A percentile compares a stretch with the other conserved stretches of the same genome.
These are phyloP conservation scores for Anomalospiza imberbis DNA, from an alignment of 2,797 vertebrate genomes.

Conservation along the genomic window DNA sequence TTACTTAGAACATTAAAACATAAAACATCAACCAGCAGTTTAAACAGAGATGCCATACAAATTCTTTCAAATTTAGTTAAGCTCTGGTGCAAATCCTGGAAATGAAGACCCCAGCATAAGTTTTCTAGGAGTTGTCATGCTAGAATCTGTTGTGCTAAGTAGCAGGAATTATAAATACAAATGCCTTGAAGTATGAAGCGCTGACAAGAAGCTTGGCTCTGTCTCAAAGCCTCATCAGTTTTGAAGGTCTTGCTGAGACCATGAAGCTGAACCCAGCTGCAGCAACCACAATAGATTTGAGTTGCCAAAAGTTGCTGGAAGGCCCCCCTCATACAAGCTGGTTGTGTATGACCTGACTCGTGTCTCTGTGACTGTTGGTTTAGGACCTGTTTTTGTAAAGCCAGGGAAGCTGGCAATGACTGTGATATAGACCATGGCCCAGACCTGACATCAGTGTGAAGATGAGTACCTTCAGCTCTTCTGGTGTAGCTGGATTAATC, in stretches of 20 bases:
- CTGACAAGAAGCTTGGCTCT: conserved; percentile 75
- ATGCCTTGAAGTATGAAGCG: conserved; percentile 74
- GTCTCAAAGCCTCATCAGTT: not conserved
- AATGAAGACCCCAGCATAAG: conserved; percentile 67
- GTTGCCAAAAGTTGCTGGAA: not conserved
- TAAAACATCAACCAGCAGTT: conserved; percentile 60
- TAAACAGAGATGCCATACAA: conserved; percentile 34
- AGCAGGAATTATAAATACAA: conserved; percentile 72
- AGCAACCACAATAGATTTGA: not conserved
- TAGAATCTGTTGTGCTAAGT: conserved; percentile 67
- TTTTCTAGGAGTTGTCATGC: conserved; percentile 68
- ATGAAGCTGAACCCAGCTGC: conserved; percentile 11
- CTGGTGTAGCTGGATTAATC: not conserved
- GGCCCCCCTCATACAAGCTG: not conserved
- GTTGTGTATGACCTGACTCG: not conserved
- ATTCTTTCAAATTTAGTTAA: conserved; percentile 60
- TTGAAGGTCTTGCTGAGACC: conserved; percentile 6
- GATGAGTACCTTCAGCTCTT: not conserved
- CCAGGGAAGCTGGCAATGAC: not conserved
- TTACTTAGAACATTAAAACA: conserved; percentile 67
- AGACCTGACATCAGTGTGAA: not conserved
- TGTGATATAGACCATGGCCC: not conserved
- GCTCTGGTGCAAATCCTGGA: conserved; percentile 69
- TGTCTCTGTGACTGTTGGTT: not conserved
- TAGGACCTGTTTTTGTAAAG: not conserved